Base-by-base conservation (phyloP, 37 sponge, comb jelly and placozoan species). In the Beroe forskalii region DNA sequence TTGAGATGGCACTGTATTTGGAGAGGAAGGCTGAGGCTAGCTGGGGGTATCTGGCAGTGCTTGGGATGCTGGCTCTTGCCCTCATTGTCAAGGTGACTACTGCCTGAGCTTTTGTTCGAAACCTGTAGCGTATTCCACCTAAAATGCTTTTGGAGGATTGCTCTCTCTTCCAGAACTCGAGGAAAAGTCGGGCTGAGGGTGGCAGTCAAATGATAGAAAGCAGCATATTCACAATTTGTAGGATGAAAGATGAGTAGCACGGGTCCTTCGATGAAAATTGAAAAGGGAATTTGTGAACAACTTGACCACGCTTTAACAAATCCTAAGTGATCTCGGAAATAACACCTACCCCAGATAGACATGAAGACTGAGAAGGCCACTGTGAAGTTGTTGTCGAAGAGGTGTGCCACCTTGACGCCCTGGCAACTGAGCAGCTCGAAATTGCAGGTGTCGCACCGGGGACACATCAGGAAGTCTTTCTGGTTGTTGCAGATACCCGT, bases 111-210 rank as follows among this genome's bases (percentile, higher is more conserved):
- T 96, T 61, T 0, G 95, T 92, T 61, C 96, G 97, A 92, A 93
- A 98, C 14, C 95, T 97, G 33, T n/a, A n/a, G n/a, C n/a, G n/a
- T n/a, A n/a, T n/a, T n/a, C n/a, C n/a, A n/a, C n/a, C n/a, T n/a
- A n/a, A n/a, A n/a, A n/a, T n/a, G n/a, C 95, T 96, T 32, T 95
- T 93, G 42, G 67, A 66, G 62, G 91, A 93, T 89, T 98, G 94
- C 62, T 93, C 90, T 23, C 99, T 72, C 93, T 98, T 98, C 99
- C 99, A 98, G 61, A 98, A 95, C 92, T 98, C 99, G 90, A 98
- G 91, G 67, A 98, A 98, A 41, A 98, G 64, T 36, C 95, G 97
- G 14, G 94, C 93, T 90, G 69, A 67, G 19, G 40, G 12, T 48
- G 6, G 55, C n/a, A n/a, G n/a, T n/a, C n/a, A n/a, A n/a, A n/a